A percentile compares a stretch with the other conserved stretches of the same genome.
Conservation (phyloP, 2,888 invertebrate species). For the Drosophila lacicola region DNA sequence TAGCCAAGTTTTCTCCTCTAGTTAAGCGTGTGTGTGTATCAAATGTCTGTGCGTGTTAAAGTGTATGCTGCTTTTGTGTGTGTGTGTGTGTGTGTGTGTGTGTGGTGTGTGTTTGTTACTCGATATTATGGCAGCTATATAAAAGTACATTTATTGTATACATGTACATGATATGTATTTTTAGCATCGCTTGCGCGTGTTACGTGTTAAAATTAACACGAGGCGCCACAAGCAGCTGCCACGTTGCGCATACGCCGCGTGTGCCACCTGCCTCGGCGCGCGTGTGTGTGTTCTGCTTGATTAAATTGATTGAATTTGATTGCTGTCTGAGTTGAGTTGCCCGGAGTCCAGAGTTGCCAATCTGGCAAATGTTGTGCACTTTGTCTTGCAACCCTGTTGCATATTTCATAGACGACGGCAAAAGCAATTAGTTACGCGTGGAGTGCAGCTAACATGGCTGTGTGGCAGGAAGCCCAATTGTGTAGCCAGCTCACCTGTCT, state of each 20-base stretch:
- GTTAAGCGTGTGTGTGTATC: constrained; percentile 38
- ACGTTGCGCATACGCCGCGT: constrained; percentile 59
- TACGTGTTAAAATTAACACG: constrained; percentile 78
- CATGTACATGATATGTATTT: constrained; percentile 65
- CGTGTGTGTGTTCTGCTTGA: constrained; percentile 49
- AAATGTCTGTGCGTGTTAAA: constrained; percentile 39
- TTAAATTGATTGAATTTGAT: constrained; percentile 80
- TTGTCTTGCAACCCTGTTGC: constrained; percentile 50
- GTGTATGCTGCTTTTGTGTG: constrained; percentile 4
- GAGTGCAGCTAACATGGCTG: constrained; percentile 29
- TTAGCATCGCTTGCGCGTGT: constrained; percentile 63
- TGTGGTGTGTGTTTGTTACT: constrained; percentile 64
- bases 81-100: constrained; percentile 10
- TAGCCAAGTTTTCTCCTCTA: constrained; percentile 40
- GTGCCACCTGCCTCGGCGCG: constrained; percentile 34
- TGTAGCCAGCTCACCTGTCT: constrained; percentile 31
- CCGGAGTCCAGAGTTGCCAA: constrained; percentile 7
- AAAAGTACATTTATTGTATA: constrained; percentile 67
- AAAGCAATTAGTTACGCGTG: constrained; percentile 60
- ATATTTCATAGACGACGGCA: constrained; percentile 43
- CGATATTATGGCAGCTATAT: constrained; percentile 78
- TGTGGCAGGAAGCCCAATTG: constrained; percentile 4
- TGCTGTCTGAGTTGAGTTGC: constrained; percentile 40
- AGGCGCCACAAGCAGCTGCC: constrained; percentile 54
- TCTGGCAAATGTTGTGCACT: constrained; percentile 27